A percentile compares a stretch with the other conserved stretches of the same genome.
Evolutionary conservation across 1,140 invertebrate species (phyloP).

Genomic region (Plectus sambesii): DNA sequence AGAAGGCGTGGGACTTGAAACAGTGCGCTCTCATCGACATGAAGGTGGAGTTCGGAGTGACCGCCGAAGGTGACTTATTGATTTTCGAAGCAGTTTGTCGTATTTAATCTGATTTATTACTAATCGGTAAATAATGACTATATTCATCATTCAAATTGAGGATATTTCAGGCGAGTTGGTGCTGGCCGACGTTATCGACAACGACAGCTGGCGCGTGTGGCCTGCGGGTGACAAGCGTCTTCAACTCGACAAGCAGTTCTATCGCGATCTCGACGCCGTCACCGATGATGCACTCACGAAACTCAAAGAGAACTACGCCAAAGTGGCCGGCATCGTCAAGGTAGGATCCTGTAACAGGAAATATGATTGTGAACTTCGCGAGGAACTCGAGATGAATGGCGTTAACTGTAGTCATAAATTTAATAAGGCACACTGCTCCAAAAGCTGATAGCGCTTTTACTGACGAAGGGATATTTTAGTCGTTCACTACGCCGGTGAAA

Average conservation of each 20-base stretch:
- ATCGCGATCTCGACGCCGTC: constrained; percentile 72
- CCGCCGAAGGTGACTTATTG: constrained; percentile 54
- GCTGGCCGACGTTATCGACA: constrained; percentile 89
- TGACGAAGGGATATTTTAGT: no score
- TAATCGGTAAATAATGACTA: no score
- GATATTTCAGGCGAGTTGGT: constrained; percentile 77
- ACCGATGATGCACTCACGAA: constrained; percentile 69
- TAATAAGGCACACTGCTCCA: no score
- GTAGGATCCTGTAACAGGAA: constrained; percentile 41
- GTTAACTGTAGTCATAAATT: no score
- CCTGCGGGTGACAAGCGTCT: constrained; percentile 82
- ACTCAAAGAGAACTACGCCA: constrained; percentile 84
- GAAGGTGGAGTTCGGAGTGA: constrained; percentile 94
- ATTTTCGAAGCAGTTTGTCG: no score
- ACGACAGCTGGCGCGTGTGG: constrained; percentile 95
- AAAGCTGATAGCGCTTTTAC: no score
- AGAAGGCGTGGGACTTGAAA: constrained; percentile 70
- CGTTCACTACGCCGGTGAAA: constrained; percentile 24
- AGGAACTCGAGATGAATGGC: no score
- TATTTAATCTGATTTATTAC: no score
- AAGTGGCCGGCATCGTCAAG: constrained; percentile 74
- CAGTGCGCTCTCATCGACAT: constrained; percentile 89
- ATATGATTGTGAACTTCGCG: constrained; percentile 22
- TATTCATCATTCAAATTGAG: no score
- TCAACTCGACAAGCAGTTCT: constrained; percentile 98